Base-by-base conservation (phyloP, 2,113 vertebrate genomes). In the Mystacornis crossleyi region DNA sequence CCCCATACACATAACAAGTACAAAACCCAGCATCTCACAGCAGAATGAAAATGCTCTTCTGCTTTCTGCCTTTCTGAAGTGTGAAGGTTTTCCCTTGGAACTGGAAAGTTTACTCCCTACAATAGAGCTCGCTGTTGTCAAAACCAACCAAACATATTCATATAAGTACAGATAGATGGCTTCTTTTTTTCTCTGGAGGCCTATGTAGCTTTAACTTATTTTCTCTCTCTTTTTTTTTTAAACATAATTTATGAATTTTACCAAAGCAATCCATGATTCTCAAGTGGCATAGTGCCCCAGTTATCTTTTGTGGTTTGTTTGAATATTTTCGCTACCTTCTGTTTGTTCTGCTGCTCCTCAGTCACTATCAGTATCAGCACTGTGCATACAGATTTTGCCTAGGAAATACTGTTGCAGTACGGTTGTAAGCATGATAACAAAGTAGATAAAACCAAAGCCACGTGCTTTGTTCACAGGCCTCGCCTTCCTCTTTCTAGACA, bases 31-130 rank as follows among this genome's bases (percentile, higher is more conserved):
- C 69, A 62, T 83, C 71, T 66, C 13, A 2, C 51, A 85, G 54
- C 47, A 64, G 74, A 95, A 74, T 87, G 72, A 95, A 96, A 93
- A 90, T 60, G 72, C 48, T 50, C 64, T 88, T 88, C 86, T 92
- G 58, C 53, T 74, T 71, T 77, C 65, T 74, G 81, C 81, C 72
- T 88, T 95, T 88, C 85, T 93, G 53, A 89, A 93, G 82, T 34
- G 40, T 61, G 67, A 61, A 82, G 60, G 23, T 90, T 95, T 87
- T 43, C 50, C 81, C 33, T 77, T 78, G 70, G 58, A 93, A 47
- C 29, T 71, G 57, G 61, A 86, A 81, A 90, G 50, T 93, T 95
- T 86, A 70, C 89, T 84, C 29, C 58, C 24, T 12, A 23, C 40
- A 91, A 14, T 3, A 73, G 47, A 86, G 4, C 15, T 29, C n/a